A percentile compares a stretch with the other conserved stretches of the same genome.
These are phyloP conservation scores for Tragelaphus scriptus DNA, from an alignment of 2,113 vertebrate genomes.

Conservation along the genomic window DNA sequence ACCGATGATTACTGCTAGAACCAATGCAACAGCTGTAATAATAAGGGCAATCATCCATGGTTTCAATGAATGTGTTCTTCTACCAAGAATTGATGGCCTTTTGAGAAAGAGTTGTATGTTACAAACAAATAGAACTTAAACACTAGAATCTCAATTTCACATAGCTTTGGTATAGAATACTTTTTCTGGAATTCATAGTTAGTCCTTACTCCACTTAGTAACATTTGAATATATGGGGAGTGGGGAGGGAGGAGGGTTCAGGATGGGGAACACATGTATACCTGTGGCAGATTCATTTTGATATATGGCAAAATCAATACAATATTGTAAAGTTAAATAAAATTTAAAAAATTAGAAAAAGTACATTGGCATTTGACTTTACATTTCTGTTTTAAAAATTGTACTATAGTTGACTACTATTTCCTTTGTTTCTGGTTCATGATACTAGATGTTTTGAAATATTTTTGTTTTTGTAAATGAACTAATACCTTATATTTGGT, in stretches of 20 bases:
- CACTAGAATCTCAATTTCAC: not conserved
- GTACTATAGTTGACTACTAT: not conserved
- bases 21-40: not conserved
- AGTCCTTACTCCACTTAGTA: not conserved
- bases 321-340: too few species aligned
- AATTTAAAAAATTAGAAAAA: not conserved
- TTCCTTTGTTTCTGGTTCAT: not conserved
- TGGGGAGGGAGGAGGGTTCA: too few species aligned
- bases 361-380: not conserved
- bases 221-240: not conserved
- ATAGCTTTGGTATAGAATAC: not conserved
- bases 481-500: not conserved
- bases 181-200: not conserved
- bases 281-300: too few species aligned
- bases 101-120: conserved; percentile 40
- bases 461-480: not conserved
- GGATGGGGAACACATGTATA: too few species aligned
- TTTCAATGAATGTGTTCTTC: conserved; percentile 43
- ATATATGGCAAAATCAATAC: too few species aligned
- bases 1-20: conserved; percentile 70
- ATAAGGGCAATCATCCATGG: conserved; percentile 76
- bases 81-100: conserved; percentile 30
- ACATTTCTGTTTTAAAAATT: not conserved
- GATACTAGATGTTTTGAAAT: not conserved
- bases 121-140: conserved; percentile 11